Evolutionary conservation across 2,113 vertebrate genomes (phyloP), one percentile per base, ranked within the genome.

Genomic region (Kryptolebias marmoratus): DNA sequence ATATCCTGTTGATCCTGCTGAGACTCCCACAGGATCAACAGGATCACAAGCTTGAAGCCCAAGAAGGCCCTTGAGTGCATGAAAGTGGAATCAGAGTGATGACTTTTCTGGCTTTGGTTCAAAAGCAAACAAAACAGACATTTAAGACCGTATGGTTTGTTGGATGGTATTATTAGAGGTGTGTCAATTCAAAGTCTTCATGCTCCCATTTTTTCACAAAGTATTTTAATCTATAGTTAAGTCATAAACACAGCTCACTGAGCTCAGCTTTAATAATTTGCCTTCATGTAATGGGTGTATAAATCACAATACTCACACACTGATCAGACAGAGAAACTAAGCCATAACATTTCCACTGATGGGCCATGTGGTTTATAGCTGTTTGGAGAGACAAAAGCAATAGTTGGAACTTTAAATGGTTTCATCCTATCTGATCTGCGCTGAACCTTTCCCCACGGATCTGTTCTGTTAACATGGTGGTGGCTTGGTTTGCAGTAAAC

Each of bases 401-500:
- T 42, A 42, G 39, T 42, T 42, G 39, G 39, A 42, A 42, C 39
- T 42, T 42, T 42, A 42, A 42, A 42, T 42, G 39, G 39, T 42
- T 42, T 42, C 9, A 10, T 42, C 39, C 39, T 42, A 42, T 42
- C 39, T 42, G 39, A n/a, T 54, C 36, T 47, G 30, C n/a, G 50
- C 55, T 49, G 28, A 69, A 70, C 75, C 75, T 70, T 5, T 30
- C 80, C 85, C 77, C 74, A 27, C 1, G 74, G 39, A 9, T 68
- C 50, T 62, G 63, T 42, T 77, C 50, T 52, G 69, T 59, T 66
- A 72, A 77, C 64, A 75, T 10, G 11, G 22, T 64, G 54, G 55
- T 65, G 55, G 59, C 77, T 75, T 75, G 36, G 58, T 79, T 68
- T 65, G 58, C 67, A 60, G 59, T 59, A 79, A 87, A 87, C 32